A percentile compares a stretch with the other conserved stretches of the same genome.
Evolutionary conservation across 2,113 vertebrate species (phyloP).

Genomic region (Australoheros scitulus): DNA sequence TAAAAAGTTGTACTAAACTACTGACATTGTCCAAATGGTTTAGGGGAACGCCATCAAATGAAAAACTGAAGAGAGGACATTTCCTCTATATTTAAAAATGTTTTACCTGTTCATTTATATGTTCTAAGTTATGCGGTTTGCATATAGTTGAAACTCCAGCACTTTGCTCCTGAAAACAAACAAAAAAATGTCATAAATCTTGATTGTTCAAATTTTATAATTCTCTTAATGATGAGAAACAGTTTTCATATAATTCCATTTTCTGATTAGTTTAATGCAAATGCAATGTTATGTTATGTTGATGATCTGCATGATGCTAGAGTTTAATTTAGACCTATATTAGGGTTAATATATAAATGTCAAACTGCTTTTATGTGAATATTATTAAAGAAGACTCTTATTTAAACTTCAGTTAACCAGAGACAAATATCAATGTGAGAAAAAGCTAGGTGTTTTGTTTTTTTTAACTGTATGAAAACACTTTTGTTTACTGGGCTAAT

Average conservation of each 20-base stretch:
- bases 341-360: neutral
- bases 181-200: neutral
- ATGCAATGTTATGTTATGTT: too few relatives aligned
- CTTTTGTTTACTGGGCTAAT: neutral
- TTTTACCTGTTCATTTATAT: slow-evolving; percentile 47
- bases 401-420: neutral
- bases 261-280: neutral
- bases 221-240: neutral
- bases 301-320: too few relatives aligned
- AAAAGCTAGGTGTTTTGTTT: neutral
- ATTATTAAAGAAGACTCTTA: neutral
- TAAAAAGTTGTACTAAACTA: neutral
- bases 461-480: neutral
- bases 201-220: neutral
- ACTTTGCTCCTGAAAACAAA: slow-evolving; percentile 73
- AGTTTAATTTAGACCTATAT: too few relatives aligned
- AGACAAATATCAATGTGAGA: neutral
- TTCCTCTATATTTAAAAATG: neutral
- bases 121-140: neutral
- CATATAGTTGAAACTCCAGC: slow-evolving; percentile 72
- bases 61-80: neutral
- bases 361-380: neutral
- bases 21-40: neutral
- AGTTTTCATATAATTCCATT: neutral
- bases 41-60: neutral